phyloP scores from a whole-genome alignment of 1,140 invertebrate genomes.

The Saccostrea cuccullata region DNA sequence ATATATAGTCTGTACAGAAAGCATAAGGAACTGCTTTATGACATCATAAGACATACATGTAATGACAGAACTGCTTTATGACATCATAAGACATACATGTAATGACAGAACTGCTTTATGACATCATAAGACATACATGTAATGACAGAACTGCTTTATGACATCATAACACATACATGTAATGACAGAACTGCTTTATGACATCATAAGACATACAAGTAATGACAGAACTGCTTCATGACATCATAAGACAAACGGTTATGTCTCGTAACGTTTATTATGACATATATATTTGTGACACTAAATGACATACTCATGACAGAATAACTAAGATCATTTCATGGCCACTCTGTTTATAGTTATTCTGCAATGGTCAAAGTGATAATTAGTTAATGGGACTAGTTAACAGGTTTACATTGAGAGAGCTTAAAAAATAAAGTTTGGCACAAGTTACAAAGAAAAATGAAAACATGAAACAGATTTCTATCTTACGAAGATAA shows the following conservation, averaged over 20 bases:
- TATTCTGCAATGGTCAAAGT: background rate
- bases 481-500: background rate
- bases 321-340: background rate
- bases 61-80: slow-evolving; percentile 20
- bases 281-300: background rate
- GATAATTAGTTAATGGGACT: slow-evolving; percentile 2
- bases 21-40: slow-evolving; percentile 14
- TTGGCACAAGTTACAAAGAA: slow-evolving; percentile 24
- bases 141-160: slow-evolving; percentile 16
- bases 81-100: background rate
- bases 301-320: background rate
- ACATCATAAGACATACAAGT: background rate
- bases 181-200: slow-evolving; percentile 11
- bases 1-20: background rate
- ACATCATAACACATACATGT: background rate
- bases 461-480: background rate
- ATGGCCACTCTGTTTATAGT: background rate
- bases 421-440: background rate
- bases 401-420: background rate
- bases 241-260: background rate
- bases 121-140: background rate
- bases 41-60: background rate
- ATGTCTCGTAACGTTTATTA: background rate
- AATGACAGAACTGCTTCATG: slow-evolving; percentile 6
- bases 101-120: slow-evolving; percentile 16